Base-by-base conservation (phyloP, 2,888 invertebrate genomes). In the Pseudolycoriella hygida region DNA sequence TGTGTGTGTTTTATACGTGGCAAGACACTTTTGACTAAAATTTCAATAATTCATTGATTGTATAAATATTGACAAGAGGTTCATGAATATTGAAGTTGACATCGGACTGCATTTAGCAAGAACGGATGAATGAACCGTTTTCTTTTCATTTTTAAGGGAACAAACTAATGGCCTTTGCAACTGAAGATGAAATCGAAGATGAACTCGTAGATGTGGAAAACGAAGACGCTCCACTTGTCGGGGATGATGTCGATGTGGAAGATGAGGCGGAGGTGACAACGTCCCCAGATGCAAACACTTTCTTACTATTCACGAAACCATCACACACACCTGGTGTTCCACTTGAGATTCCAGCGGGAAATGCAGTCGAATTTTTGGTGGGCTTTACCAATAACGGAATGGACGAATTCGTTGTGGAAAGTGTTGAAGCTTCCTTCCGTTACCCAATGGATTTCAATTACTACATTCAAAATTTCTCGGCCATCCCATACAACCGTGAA, bases 371-470 rank as follows among this genome's bases (percentile, higher is more conserved):
- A 63, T 88, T 96, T 65, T 71, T 99, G 1, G 88, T 99, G 50
- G 96, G 97, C 17, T 96, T 99, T 68, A 77, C 80, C 45, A 98
- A 98, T 71, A 89, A 88, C 60, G 98, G 96, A 42, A 74, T 80
- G 48, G 78, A 83, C 54, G 90, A 94, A 54, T 94, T 96, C 59
- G 66, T 84, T 18, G 76, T 99, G 17, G 94, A 98, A 60, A 80
- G 84, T 5, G 74, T 97, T 60, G 97, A 97, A 57, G 94, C 96
- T 0, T 96, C 97, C 0, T 96, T 99, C 78, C 82, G 96, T 54
- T 98, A 97, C 61, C 96, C 97, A 8, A 88, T 94, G 84, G 97
- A 98, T 67, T 98, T 90, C 69, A 90, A 83, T 53, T 98, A 90
- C 68, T 88, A 87, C 68, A 93, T 99, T 53, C 96, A 97, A 68